These are phyloP conservation scores for Lamellibrachia luymesi DNA, from an alignment of 1,140 invertebrate genomes.

Conservation along the genomic window DNA sequence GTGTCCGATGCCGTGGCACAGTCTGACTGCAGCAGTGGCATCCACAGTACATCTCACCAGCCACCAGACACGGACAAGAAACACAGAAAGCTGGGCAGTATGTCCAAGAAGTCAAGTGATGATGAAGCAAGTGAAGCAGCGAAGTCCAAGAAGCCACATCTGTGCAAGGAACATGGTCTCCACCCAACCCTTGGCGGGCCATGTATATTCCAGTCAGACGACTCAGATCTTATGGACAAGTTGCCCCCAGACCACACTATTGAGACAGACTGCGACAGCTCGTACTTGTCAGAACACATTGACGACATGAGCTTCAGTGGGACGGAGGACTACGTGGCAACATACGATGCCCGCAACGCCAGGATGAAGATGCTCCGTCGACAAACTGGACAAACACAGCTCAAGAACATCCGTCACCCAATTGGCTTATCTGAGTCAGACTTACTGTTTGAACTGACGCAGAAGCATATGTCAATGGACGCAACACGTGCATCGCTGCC, in stretches of 20 bases:
- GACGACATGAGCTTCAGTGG: constrained; percentile 6
- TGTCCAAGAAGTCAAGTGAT: too few species aligned
- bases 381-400: constrained; percentile 13
- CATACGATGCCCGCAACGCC: constrained; percentile 8
- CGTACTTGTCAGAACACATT: constrained; percentile 18
- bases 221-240: not conserved
- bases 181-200: constrained; percentile 16
- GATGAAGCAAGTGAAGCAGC: not conserved
- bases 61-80: not conserved
- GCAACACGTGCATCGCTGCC: constrained; percentile 15
- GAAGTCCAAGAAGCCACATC: not conserved
- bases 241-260: not conserved
- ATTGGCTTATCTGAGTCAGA: constrained; percentile 18
- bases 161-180: constrained; percentile 20
- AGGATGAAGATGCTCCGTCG: constrained; percentile 19
- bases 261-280: constrained; percentile 23
- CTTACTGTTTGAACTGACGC: not conserved
- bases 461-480: constrained; percentile 17
- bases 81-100: not conserved
- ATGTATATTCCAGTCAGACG: constrained; percentile 18
- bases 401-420: not conserved
- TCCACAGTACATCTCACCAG: not conserved
- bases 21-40: not conserved
- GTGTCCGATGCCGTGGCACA: not conserved
- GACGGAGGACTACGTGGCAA: constrained; percentile 1